phyloP scores from a whole-genome alignment of 92 coral and sea anemone genomes.

The Porites divaricata region DNA sequence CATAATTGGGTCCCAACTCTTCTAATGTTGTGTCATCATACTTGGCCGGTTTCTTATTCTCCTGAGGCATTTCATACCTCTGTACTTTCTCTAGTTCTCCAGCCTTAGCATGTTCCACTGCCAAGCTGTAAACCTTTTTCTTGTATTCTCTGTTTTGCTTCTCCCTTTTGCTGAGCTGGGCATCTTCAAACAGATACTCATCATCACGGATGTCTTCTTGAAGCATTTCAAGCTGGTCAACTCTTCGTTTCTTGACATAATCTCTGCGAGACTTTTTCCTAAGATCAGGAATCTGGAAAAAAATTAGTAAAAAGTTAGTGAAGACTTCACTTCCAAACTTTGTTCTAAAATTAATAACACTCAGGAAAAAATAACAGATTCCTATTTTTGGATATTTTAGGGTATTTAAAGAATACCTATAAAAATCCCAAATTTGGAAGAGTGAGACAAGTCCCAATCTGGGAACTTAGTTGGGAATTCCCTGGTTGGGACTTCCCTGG shows the following conservation, averaged over 20 bases:
- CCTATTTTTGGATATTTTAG: too few species aligned
- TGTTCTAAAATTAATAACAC: too few species aligned
- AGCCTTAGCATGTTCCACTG: slow-evolving; percentile 87
- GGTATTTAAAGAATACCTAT: too few species aligned
- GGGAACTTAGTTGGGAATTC: too few species aligned
- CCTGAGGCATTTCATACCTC: slow-evolving; percentile 94
- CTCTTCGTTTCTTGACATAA: slow-evolving; percentile 92
- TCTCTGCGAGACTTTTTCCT: slow-evolving; percentile 94
- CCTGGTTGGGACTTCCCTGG: too few species aligned
- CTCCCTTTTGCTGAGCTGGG: slow-evolving; percentile 69
- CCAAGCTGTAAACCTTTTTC: slow-evolving; percentile 84
- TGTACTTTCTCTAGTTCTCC: slow-evolving; percentile 88
- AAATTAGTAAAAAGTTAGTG: not conserved
- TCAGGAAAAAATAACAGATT: too few species aligned
- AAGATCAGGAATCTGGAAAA: slow-evolving; percentile 83
- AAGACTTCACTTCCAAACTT: too few species aligned
- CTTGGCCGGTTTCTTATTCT: slow-evolving; percentile 89
- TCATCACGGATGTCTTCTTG: slow-evolving; percentile 94
- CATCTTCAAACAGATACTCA: slow-evolving; percentile 90
- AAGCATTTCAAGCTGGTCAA: slow-evolving; percentile 91
- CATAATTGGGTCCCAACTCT: slow-evolving; percentile 95
- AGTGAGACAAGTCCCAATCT: too few species aligned
- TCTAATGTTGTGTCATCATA: slow-evolving; percentile 92
- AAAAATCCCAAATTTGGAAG: too few species aligned
- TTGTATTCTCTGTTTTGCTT: slow-evolving; percentile 85